phyloP scores from a whole-genome alignment of 2,888 invertebrate species.

The Cantharis rufa region DNA sequence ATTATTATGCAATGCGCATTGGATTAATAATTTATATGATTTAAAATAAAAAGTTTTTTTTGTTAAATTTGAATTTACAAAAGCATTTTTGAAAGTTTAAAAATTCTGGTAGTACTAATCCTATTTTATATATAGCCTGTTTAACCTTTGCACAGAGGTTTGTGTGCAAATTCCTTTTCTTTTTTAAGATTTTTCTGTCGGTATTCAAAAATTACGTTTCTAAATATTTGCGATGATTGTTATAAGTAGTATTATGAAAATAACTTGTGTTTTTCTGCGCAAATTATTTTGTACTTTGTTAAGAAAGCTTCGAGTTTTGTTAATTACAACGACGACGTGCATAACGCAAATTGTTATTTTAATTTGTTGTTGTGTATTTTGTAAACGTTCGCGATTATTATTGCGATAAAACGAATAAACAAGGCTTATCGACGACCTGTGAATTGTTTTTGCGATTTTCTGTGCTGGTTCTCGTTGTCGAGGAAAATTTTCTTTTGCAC shows the following conservation, averaged over 20 bases:
- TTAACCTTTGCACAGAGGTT: not conserved
- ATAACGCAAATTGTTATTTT: not conserved
- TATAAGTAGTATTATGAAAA: not conserved
- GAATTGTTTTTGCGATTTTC: not conserved
- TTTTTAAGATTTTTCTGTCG: not conserved
- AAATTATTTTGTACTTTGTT: not conserved
- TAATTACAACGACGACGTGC: not conserved
- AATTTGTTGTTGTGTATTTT: not conserved
- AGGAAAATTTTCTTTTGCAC: not conserved
- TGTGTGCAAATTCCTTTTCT: slow-evolving; percentile 3
- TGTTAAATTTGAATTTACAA: not conserved
- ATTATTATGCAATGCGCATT: not conserved
- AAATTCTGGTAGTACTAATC: not conserved
- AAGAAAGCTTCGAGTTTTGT: not conserved
- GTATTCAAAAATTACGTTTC: not conserved
- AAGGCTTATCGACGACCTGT: not conserved
- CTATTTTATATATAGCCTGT: not conserved
- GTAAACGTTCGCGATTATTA: not conserved
- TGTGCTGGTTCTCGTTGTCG: not conserved
- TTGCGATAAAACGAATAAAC: not conserved
- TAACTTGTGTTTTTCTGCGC: not conserved
- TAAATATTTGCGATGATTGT: not conserved
- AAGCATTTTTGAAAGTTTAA: not conserved
- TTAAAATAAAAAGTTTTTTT: not conserved
- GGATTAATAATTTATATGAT: not conserved